Percentiles rank a stretch among this genome's conserved stretches.
phyloP scores from a whole-genome alignment of 2,797 vertebrate genomes.

The Morelia viridis region DNA sequence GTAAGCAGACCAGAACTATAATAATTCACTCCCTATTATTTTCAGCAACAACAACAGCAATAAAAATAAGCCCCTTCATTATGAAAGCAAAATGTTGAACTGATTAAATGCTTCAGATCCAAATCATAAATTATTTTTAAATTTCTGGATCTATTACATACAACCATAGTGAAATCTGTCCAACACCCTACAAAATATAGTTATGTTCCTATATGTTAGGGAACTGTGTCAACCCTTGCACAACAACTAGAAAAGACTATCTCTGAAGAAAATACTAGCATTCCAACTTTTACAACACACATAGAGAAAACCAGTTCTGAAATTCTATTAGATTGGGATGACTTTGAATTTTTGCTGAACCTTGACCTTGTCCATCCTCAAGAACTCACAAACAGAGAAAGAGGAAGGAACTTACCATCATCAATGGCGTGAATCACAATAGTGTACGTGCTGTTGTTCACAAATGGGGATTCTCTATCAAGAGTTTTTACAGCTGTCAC shows the following conservation, averaged over 20 bases:
- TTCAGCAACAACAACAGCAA: neutral
- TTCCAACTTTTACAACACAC: neutral
- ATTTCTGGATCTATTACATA: neutral
- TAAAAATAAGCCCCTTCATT: neutral
- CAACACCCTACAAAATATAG: neutral
- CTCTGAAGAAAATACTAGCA: neutral
- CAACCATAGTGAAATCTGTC: neutral
- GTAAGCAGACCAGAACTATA: too few species aligned
- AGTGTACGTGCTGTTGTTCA: constrained; percentile 73
- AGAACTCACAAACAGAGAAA: neutral
- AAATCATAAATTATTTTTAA: neutral
- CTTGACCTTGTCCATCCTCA: neutral
- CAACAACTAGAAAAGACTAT: neutral
- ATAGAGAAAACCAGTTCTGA: neutral
- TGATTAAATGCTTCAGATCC: neutral
- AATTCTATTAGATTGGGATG: neutral
- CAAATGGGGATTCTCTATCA: constrained; percentile 78
- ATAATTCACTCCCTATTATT: too few species aligned
- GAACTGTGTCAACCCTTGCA: neutral
- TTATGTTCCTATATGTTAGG: neutral
- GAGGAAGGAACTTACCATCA: constrained; percentile 68
- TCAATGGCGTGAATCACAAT: constrained; percentile 74
- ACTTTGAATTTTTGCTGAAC: neutral
- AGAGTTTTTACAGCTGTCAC: constrained; percentile 72
- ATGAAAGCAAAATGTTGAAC: neutral